Evolutionary conservation across 2,888 invertebrate species (phyloP), one percentile per base, ranked within the genome.

Genomic region (Uropetala carovei): DNA sequence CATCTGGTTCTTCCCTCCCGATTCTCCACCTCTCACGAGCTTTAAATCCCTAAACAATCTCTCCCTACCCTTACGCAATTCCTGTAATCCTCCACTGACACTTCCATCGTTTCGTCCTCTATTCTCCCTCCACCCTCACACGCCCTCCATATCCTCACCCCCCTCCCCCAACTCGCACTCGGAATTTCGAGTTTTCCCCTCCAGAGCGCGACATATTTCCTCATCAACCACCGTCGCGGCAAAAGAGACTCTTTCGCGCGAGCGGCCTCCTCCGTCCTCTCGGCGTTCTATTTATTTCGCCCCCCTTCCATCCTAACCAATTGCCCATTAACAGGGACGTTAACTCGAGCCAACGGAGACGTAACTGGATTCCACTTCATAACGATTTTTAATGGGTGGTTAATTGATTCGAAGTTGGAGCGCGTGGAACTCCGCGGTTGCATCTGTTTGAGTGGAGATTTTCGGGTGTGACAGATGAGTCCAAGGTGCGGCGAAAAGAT

Each of bases 11-110:
- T 16, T 58, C 86, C 86, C 60, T 89, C 83, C 27, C 59, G 58
- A 60, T 30, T 89, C 64, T 64, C 64, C 22, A 16, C 60, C 59
- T 85, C 86, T 83, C 59, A 30, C 27, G 89, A 64, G 64, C 64
- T 43, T 89, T 64, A 89, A 89, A 89, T 89, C 89, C 89, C 89
- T n/a, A 89, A 89, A 68, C 89, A 89, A 89, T 68, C 89, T 64
- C 89, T 68, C 89, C 43, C 60, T 43, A 10, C 64, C 27, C 75
- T 16, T 18, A 10, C 9, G 10, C 75, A 11, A 16, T 22, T 27
- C 75, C 43, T 43, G 5, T 43, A 43, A 43, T 43, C 43, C 43
- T 27, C 27, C 75, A 14, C 75, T n/a, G 75, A n/a, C n/a, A n/a
- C 64, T 64, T 18, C 3, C 75, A n/a, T 27, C 27, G 10, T 27